These are phyloP conservation scores for Scaptomyza reducta DNA, from an alignment of 2,888 invertebrate genomes.

Conservation along the genomic window DNA sequence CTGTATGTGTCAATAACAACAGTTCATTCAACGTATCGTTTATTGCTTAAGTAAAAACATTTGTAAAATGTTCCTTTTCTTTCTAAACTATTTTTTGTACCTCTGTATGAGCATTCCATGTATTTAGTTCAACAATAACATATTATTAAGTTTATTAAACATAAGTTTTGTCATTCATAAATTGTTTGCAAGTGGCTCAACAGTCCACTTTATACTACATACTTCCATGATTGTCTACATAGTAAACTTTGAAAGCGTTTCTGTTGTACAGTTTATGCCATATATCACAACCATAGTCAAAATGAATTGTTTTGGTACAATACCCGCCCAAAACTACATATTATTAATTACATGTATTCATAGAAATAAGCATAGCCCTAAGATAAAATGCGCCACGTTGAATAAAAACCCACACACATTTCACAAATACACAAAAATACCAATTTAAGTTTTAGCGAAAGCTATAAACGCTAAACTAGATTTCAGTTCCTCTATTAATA, in stretches of 20 bases:
- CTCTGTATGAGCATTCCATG: conserved; percentile 37
- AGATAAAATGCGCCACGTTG: conserved; percentile 44
- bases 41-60: conserved; percentile 12
- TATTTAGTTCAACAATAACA: conserved; percentile 17
- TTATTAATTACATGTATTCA: conserved; percentile 63
- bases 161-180: conserved; percentile 10
- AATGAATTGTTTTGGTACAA: conserved; percentile 40
- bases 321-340: conserved; percentile 18
- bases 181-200: too few species aligned
- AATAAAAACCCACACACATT: conserved; percentile 16
- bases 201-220: background rate
- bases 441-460: conserved; percentile 36
- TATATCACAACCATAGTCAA: conserved; percentile 36
- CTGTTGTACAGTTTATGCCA: conserved; percentile 67
- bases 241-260: conserved; percentile 33
- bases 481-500: conserved; percentile 44
- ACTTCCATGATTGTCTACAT: conserved; percentile 38
- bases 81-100: conserved; percentile 12
- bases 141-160: conserved; percentile 8
- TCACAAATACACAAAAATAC: conserved; percentile 30
- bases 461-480: conserved; percentile 24
- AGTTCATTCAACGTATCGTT: background rate
- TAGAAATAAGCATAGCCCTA: conserved; percentile 70
- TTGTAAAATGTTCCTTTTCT: conserved; percentile 6
- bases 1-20: conserved; percentile 2